Conservation (phyloP, 2,888 invertebrate species). For the Tineola bisselliella region DNA sequence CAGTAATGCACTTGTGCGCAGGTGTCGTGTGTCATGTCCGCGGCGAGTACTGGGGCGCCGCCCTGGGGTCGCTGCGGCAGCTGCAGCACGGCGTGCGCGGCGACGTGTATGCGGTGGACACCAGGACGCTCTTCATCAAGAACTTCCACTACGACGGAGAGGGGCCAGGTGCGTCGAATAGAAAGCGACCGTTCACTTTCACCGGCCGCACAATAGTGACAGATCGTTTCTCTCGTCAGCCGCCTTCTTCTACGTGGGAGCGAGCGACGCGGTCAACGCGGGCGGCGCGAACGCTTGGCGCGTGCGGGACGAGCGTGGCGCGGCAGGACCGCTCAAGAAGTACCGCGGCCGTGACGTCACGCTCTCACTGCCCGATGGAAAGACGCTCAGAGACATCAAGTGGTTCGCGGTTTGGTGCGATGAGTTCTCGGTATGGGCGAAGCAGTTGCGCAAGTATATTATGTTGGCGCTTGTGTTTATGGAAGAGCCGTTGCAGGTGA, state of each 20-base stretch:
- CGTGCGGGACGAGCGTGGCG: constrained; percentile 86
- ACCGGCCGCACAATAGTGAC: background rate
- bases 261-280: constrained; percentile 72
- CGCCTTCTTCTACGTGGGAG: constrained; percentile 91
- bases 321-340: constrained; percentile 76
- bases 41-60: constrained; percentile 77
- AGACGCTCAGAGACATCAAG: constrained; percentile 80
- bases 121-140: constrained; percentile 84
- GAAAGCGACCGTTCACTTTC: background rate
- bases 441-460: background rate
- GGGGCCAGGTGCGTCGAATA: constrained; percentile 76
- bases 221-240: constrained; percentile 61
- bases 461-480: background rate
- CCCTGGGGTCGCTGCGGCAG: constrained; percentile 79
- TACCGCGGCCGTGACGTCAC: constrained; percentile 87
- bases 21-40: constrained; percentile 20
- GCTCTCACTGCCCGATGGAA: constrained; percentile 86
- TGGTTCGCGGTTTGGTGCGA: constrained; percentile 95
- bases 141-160: constrained; percentile 92
- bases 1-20: background rate
- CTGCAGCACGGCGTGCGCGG: constrained; percentile 88
- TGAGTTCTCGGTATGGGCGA: constrained; percentile 77
- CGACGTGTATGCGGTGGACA: constrained; percentile 87
- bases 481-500: constrained; percentile 67
- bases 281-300: constrained; percentile 70